A percentile compares a stretch with the other conserved stretches of the same genome.
Conservation (phyloP, 1,140 invertebrate genomes). For the Paracyclopina nana region DNA sequence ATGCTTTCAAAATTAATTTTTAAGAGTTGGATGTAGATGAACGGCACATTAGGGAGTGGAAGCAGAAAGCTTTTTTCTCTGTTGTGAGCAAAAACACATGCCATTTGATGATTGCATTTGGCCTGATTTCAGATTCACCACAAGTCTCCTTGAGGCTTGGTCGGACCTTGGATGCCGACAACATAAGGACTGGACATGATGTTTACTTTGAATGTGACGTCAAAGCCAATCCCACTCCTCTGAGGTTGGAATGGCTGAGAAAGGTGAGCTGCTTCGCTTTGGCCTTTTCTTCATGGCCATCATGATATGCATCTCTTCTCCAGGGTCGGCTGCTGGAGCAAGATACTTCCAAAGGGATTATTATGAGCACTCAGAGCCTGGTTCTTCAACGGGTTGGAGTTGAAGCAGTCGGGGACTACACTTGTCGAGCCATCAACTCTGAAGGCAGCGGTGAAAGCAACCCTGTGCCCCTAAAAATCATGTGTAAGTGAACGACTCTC, state of each 20-base stretch:
- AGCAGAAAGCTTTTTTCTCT: not conserved
- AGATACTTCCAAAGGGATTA: slow-evolving; percentile 5
- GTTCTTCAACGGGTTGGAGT: slow-evolving; percentile 7
- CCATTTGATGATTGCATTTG: no score
- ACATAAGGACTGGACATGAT: slow-evolving; percentile 3
- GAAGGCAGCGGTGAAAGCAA: slow-evolving; percentile 10
- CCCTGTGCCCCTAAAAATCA: not conserved
- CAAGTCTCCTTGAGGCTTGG: slow-evolving; percentile 1
- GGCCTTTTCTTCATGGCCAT: not conserved
- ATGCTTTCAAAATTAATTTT: no score
- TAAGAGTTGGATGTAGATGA: no score
- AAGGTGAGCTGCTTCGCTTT: slow-evolving; percentile 4
- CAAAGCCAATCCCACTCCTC: slow-evolving; percentile 7
- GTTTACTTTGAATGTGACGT: slow-evolving; percentile 13
- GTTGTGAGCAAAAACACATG: not conserved
- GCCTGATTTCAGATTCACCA: slow-evolving; percentile 11
- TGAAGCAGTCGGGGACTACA: not conserved
- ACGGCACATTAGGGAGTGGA: not conserved
- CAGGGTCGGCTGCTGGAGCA: not conserved
- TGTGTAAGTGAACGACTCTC: slow-evolving; percentile 16
- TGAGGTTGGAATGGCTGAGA: not conserved
- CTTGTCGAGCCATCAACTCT: slow-evolving; percentile 8
- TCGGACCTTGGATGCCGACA: not conserved
- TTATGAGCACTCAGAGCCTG: slow-evolving; percentile 13
- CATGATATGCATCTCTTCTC: not conserved